Evolutionary conservation across 2,797 vertebrate genomes (phyloP), one percentile per base, ranked within the genome.

Genomic region (Semaprochilodus insignis): DNA sequence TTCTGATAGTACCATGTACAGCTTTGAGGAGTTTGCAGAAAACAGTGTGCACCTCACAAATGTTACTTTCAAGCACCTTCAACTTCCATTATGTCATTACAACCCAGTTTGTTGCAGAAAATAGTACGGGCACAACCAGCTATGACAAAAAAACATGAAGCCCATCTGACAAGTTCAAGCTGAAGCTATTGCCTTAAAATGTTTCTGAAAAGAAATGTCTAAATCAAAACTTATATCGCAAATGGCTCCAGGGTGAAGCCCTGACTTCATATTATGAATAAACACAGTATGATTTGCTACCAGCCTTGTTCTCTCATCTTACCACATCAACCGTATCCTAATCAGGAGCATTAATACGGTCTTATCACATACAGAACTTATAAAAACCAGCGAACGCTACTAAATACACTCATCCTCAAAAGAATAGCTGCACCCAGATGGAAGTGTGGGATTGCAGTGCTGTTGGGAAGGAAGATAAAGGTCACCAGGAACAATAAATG

Each of bases 21-120:
- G 44, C 25, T 74, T 25, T 60, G 21, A 59, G 27, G 10, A 62
- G 25, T 36, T 63, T 23, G 36, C 57, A 48, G 19, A 72, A 63
- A 51, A 65, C 25, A 48, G 44, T 70, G 16, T 67, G 36, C 66
- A 44, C 36, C 57, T 71, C 66, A 27, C 6, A 0, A 60, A 60
- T 48, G 19, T 19, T 44, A 44, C 77, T 79, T 78, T 79, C 69
- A 44, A 48, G 65, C 65, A 59, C 59, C 23, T 52, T 74, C 25
- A 54, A 23, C 57, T 40, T 74, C 70, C 59, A 62, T 74, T 40
- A 81, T 51, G n/a, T 52, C 78, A 74, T 74, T 81, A 55, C 51
- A 80, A 65, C 31, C n/a, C 16, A 8, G 60, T 74, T 72, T 55
- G 71, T 63, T 81, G 79, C 60, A 48, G 67, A 72, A 52, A 72